Conservation (phyloP, 2,888 invertebrate species). For the Willowsia nigromaculata region DNA sequence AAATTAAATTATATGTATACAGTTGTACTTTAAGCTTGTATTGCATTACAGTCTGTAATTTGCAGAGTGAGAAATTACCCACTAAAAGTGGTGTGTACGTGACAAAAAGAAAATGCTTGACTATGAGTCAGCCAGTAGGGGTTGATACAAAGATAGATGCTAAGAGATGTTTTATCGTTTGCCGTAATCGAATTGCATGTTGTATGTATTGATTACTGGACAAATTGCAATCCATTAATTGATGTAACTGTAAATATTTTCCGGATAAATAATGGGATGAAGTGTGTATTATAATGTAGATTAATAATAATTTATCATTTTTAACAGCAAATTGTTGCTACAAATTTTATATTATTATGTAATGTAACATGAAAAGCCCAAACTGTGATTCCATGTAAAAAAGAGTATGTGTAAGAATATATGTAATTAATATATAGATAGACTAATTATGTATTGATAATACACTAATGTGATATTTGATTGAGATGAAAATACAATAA, state of each 20-base stretch:
- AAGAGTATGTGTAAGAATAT: background rate
- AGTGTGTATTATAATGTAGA: background rate
- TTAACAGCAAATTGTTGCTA: background rate
- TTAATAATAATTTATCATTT: background rate
- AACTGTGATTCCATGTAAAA: conserved; percentile 56
- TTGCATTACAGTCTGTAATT: too few species aligned
- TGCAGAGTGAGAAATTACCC: background rate
- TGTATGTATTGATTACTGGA: too few species aligned
- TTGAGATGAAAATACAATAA: too few species aligned
- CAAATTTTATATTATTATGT: background rate
- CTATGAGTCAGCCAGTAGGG: too few species aligned
- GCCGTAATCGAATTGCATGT: too few species aligned
- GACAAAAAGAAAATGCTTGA: background rate
- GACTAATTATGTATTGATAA: too few species aligned
- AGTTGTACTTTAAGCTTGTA: too few species aligned
- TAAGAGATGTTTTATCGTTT: too few species aligned
- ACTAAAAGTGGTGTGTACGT: background rate
- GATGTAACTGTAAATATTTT: too few species aligned
- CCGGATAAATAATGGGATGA: too few species aligned
- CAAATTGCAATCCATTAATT: too few species aligned
- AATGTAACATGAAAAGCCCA: conserved; percentile 26
- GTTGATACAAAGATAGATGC: background rate
- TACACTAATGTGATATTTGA: background rate
- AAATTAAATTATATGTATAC: too few species aligned
- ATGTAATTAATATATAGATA: background rate